These are phyloP conservation scores for Neomorphus geoffroyi DNA, from an alignment of 2,797 vertebrate genomes.

Conservation along the genomic window DNA sequence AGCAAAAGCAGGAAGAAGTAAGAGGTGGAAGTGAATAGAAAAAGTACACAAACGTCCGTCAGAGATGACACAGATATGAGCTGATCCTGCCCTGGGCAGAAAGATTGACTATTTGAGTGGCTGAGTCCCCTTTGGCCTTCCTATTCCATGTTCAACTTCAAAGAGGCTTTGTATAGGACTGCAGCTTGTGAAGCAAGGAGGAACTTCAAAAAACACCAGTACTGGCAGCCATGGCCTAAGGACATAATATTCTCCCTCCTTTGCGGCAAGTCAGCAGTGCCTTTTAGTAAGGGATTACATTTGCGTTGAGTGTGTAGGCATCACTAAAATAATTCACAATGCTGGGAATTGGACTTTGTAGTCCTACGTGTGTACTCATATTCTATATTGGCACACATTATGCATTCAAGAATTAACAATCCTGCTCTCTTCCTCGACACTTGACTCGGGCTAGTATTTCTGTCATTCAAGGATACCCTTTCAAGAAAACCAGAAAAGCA, in stretches of 20 bases:
- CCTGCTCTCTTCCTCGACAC: not conserved
- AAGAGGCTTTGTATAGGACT: not conserved
- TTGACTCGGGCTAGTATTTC: not conserved
- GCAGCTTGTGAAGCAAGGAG: not conserved
- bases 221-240: not conserved
- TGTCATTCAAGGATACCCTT: not conserved
- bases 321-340: rapidly evolving
- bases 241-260: not conserved
- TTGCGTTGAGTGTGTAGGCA: rapidly evolving
- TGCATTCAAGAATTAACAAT: not conserved
- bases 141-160: not conserved
- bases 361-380: too few relatives aligned
- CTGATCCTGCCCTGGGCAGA: slow-evolving; percentile 40
- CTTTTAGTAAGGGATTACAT: not conserved
- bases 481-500: not conserved
- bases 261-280: not conserved
- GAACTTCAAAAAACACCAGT: not conserved
- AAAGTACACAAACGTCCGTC: not conserved
- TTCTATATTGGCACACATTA: not conserved
- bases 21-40: not conserved
- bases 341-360: not conserved
- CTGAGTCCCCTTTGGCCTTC: not conserved
- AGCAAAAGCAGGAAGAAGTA: not conserved
- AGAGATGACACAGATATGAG: not conserved
- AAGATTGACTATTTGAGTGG: not conserved